Base-by-base conservation (phyloP, 2,888 invertebrate species). In the Hypolimnas misippus region DNA sequence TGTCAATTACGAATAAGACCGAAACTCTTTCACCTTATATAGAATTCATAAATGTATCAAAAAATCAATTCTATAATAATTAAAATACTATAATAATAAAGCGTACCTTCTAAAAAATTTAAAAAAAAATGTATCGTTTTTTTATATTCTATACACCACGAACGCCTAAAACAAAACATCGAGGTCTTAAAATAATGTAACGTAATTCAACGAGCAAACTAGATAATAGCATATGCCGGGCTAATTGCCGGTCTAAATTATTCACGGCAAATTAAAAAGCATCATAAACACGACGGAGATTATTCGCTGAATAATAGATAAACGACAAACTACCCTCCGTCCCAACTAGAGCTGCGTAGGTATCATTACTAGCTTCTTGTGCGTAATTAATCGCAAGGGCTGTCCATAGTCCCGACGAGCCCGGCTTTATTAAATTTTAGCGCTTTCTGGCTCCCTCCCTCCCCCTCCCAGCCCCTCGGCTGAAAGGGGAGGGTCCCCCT, bases 361-460 rank as follows among this genome's bases (percentile, higher is more conserved):
- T 84, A 87, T 86, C 86, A 84, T 84, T 82, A 83, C 82, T 81
- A 78, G 78, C 81, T 85, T 83, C 86, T 84, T 85, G 84, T 89
- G 84, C 89, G 89, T 90, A 91, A 92, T 92, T 91, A 90, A 92
- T 89, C 84, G 89, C 77, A 73, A 77, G 83, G 86, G 78, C 81
- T 82, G 87, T 79, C 84, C 87, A 78, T 81, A 77, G 81, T 71
- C 78, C 80, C 73, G 72, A 62, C 72, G 74, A 72, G 73, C 69
- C 70, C 71, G 76, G 87, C 87, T 91, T 92, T 92, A 92, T 92
- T 92, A 92, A 91, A 92, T 92, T 92, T 91, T 91, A 90, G 91
- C 91, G 90, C 90, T 84, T 83, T 81, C 80, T 74, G 71, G 70
- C 75, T 71, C 73, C 73, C 79, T 73, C 71, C 65, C 67, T 69